Evolutionary conservation across 2,797 vertebrate species (phyloP).

Genomic region (Esox lucius): DNA sequence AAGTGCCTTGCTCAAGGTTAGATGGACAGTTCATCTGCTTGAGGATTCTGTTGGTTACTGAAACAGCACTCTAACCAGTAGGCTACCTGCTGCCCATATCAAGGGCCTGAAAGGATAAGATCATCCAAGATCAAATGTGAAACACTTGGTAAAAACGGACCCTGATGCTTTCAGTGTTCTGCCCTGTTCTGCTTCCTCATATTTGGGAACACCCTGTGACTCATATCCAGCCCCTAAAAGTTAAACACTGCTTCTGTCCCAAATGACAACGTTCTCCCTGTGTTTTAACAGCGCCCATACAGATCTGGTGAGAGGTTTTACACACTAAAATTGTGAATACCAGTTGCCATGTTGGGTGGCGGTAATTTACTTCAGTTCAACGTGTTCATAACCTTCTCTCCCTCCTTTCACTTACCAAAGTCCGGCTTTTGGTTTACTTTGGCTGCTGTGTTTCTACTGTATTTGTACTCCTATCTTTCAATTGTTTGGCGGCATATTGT

Average conservation of each 20-base stretch:
- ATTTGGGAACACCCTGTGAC: constrained; percentile 3
- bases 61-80: no score
- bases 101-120: no score
- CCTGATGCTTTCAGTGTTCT: neutral
- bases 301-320: neutral
- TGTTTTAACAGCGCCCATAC: no score
- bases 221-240: neutral
- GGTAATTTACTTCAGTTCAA: neutral
- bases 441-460: no score
- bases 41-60: no score
- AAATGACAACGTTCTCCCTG: neutral
- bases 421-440: neutral
- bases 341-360: neutral
- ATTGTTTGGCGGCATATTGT: neutral
- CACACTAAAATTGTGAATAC: neutral
- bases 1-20: no score
- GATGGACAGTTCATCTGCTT: no score
- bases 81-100: no score
- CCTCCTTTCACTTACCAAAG: neutral
- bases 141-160: neutral
- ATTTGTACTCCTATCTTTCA: no score
- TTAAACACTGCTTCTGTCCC: neutral
- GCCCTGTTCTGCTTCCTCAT: constrained; percentile 28
- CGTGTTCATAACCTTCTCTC: neutral
- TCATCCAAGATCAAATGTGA: no score